These are phyloP conservation scores for Tethea ocularis DNA, from an alignment of 2,888 invertebrate species.

Conservation along the genomic window DNA sequence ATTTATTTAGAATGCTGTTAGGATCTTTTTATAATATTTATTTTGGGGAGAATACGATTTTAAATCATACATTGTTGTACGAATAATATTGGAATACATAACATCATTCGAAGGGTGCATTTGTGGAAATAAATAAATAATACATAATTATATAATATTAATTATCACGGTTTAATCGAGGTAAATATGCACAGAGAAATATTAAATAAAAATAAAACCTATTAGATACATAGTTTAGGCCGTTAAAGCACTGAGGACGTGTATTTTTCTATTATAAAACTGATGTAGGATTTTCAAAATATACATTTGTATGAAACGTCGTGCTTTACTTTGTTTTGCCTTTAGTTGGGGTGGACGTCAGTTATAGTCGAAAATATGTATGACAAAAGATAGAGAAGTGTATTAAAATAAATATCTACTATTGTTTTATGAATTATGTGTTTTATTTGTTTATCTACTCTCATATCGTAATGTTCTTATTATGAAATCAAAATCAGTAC, in stretches of 20 bases:
- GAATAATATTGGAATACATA: constrained; percentile 38
- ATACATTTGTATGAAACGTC: constrained; percentile 44
- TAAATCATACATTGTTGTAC: constrained; percentile 40
- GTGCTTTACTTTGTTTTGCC: constrained; percentile 69
- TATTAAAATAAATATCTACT: constrained; percentile 44
- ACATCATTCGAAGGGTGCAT: constrained; percentile 48
- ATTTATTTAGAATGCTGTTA: constrained; percentile 63
- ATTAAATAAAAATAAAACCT: constrained; percentile 33
- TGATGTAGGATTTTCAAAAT: constrained; percentile 61
- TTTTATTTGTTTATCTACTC: too few species aligned
- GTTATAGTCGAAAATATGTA: constrained; percentile 33
- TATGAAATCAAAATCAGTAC: too few species aligned
- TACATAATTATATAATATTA: constrained; percentile 14
- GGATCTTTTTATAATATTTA: constrained; percentile 42
- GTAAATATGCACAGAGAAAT: constrained; percentile 59
- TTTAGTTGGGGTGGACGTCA: constrained; percentile 45
- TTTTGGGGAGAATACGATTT: constrained; percentile 47
- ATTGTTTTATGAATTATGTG: constrained; percentile 8
- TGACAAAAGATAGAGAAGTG: constrained; percentile 45
- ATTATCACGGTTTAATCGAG: constrained; percentile 22
- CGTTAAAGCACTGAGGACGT: constrained; percentile 79
- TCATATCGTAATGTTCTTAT: too few species aligned
- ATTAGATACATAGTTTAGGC: constrained; percentile 52
- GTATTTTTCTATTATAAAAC: constrained; percentile 78
- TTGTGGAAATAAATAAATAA: constrained; percentile 47